Evolutionary conservation across 2,888 invertebrate species (phyloP).

Genomic region (Congeria kusceri): DNA sequence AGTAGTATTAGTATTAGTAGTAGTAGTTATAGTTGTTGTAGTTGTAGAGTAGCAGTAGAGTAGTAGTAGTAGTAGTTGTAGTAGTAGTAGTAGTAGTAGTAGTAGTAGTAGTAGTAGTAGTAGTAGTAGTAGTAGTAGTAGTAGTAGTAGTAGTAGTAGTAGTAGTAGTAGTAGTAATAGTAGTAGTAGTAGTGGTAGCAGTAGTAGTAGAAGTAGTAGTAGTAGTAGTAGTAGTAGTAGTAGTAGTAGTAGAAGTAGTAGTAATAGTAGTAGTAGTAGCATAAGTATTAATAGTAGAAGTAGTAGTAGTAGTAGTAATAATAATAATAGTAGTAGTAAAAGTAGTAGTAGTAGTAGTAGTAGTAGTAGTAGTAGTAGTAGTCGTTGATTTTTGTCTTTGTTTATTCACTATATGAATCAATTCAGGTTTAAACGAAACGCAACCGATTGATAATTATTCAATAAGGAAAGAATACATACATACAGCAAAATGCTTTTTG

Average conservation of each 20-base stretch:
- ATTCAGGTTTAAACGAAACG: too few relatives aligned
- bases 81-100: slow-evolving; percentile 13
- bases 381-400: too few relatives aligned
- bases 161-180: slow-evolving; percentile 7
- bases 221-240: slow-evolving; percentile 10
- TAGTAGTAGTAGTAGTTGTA: not conserved
- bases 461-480: too few relatives aligned
- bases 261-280: slow-evolving; percentile 6
- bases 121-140: slow-evolving; percentile 11
- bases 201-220: slow-evolving; percentile 6
- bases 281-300: too few relatives aligned
- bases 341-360: not conserved
- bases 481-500: too few relatives aligned
- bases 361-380: slow-evolving; percentile 10
- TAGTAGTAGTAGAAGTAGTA: slow-evolving; percentile 8
- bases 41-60: not conserved
- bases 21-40: slow-evolving; percentile 3
- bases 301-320: too few relatives aligned
- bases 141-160: slow-evolving; percentile 13
- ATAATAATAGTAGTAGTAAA: too few relatives aligned
- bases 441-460: too few relatives aligned
- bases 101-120: slow-evolving; percentile 11
- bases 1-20: not conserved
- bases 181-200: slow-evolving; percentile 5
- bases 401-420: too few relatives aligned